Conservation (phyloP, 2,888 invertebrate genomes). For the Pristionchus arcanus region DNA sequence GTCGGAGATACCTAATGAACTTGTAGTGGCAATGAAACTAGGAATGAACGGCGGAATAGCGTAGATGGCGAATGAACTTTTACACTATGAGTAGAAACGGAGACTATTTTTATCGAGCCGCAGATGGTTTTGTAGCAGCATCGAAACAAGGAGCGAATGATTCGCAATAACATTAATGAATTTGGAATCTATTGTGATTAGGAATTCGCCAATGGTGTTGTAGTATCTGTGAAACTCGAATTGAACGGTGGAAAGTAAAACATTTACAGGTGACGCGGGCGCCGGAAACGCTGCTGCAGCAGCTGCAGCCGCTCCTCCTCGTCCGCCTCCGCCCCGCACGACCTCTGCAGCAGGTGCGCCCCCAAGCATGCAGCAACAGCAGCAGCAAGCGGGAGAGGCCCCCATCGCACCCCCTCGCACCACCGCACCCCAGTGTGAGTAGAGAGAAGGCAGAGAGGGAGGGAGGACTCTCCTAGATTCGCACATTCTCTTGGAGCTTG, state of each 20-base stretch:
- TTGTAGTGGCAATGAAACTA: too few relatives aligned
- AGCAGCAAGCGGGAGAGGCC: conserved; percentile 56
- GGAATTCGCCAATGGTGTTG: neutral
- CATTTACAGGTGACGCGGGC: conserved; percentile 25
- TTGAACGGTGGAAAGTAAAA: neutral
- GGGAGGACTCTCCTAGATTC: neutral
- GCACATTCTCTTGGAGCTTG: neutral
- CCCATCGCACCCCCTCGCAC: conserved; percentile 71
- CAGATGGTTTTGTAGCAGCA: too few relatives aligned
- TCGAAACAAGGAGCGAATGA: too few relatives aligned
- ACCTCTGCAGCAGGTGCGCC: conserved; percentile 63
- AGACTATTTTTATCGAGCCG: too few relatives aligned
- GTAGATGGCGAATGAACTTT: too few relatives aligned
- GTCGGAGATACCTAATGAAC: too few relatives aligned
- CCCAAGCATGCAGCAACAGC: conserved; percentile 64
- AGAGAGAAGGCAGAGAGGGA: neutral
- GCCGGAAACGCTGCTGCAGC: neutral
- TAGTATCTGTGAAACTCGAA: neutral
- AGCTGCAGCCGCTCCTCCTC: conserved; percentile 49
- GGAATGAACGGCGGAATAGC: too few relatives aligned
- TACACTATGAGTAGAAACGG: too few relatives aligned
- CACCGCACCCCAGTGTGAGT: conserved; percentile 65
- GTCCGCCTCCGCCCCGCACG: conserved; percentile 57
- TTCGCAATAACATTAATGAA: too few relatives aligned
- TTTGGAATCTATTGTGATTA: too few relatives aligned